Evolutionary conservation across 2,888 invertebrate species (phyloP).

Genomic region (Netelia inedita): DNA sequence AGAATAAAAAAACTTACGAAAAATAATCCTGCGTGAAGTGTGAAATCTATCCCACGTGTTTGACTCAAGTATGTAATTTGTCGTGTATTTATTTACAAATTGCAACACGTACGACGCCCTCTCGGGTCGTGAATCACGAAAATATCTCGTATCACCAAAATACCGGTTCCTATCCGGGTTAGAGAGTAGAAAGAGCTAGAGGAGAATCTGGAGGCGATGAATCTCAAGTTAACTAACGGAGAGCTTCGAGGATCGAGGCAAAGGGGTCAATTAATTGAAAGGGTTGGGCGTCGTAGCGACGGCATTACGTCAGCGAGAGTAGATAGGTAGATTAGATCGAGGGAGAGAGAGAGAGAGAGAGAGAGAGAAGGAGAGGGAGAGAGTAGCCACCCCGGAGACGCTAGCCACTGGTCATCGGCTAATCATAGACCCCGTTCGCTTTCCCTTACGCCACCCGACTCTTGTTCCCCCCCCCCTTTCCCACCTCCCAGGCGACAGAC

Average conservation of each 20-base stretch:
- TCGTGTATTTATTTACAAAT: constrained; percentile 1
- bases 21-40: background rate
- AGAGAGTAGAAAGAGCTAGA: constrained; percentile 28
- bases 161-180: constrained; percentile 31
- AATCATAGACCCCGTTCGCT: constrained; percentile 82
- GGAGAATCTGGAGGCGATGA: constrained; percentile 75
- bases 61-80: constrained; percentile 4
- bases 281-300: constrained; percentile 77
- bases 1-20: background rate
- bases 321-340: constrained; percentile 58
- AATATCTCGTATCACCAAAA: constrained; percentile 34
- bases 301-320: constrained; percentile 62
- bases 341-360: constrained; percentile 36
- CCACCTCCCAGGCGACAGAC: background rate
- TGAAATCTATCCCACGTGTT: background rate
- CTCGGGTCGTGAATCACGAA: background rate
- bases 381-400: constrained; percentile 61
- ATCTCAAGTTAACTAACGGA: constrained; percentile 82
- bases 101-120: background rate
- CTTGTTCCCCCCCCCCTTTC: constrained; percentile 66
- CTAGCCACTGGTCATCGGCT: constrained; percentile 81
- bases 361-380: constrained; percentile 43
- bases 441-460: constrained; percentile 81
- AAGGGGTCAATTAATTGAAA: constrained; percentile 82
- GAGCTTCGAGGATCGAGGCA: constrained; percentile 57